phyloP scores from a whole-genome alignment of 2,888 invertebrate species.

The Agrotis ipsilon region DNA sequence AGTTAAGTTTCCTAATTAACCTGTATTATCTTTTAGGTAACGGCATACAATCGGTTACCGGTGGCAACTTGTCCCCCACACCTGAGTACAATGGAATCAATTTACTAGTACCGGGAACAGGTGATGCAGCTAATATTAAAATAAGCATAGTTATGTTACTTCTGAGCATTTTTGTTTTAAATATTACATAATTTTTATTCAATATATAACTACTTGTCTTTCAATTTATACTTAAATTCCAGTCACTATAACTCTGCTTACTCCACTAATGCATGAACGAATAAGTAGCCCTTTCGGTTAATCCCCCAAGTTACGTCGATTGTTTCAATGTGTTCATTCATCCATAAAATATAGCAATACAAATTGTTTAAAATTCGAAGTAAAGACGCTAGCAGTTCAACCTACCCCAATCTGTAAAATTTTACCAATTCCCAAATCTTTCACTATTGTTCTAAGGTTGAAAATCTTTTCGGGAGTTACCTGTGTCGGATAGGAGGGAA shows the following conservation, averaged over 20 bases:
- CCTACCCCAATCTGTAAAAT: too few species aligned
- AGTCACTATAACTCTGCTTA: neutral
- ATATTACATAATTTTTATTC: constrained; percentile 33
- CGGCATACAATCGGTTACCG: constrained; percentile 82
- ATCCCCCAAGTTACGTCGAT: neutral
- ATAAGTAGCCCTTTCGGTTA: neutral
- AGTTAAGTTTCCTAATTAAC: too few species aligned
- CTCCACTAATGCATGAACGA: neutral
- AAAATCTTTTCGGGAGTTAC: too few species aligned
- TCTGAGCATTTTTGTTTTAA: constrained; percentile 55
- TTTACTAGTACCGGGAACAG: constrained; percentile 87
- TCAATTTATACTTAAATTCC: constrained; percentile 5
- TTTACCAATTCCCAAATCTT: too few species aligned
- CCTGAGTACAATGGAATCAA: constrained; percentile 82
- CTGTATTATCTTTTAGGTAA: constrained; percentile 74
- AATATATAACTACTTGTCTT: constrained; percentile 19
- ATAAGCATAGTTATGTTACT: constrained; percentile 56
- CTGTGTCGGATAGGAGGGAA: too few species aligned
- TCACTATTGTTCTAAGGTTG: too few species aligned
- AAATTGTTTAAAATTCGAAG: neutral
- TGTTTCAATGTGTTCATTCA: constrained; percentile 27
- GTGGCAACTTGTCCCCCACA: constrained; percentile 80
- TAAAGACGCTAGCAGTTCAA: neutral
- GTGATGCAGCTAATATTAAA: constrained; percentile 55
- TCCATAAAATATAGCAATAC: neutral